phyloP scores from a whole-genome alignment of 1,140 invertebrate species.

The Matsumurasca onukii region DNA sequence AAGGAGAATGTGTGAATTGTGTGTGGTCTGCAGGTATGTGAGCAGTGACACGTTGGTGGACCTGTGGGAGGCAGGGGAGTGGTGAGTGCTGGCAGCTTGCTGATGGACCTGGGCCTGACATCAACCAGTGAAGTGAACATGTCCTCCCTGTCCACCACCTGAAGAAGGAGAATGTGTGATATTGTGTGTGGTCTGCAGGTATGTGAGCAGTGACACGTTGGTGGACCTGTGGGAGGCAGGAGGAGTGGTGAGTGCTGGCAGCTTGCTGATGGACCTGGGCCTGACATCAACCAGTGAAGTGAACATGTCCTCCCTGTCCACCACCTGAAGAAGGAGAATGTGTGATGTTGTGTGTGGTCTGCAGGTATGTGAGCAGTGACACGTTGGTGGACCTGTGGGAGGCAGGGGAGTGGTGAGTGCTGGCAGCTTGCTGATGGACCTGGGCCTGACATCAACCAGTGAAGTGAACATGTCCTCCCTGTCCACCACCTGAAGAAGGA shows the following conservation, averaged over 20 bases:
- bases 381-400: slow-evolving; percentile 74
- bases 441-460: slow-evolving; percentile 46
- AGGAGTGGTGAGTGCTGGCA: slow-evolving; percentile 59
- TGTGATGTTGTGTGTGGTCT: too few species aligned
- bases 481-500: too few species aligned
- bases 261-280: slow-evolving; percentile 59
- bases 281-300: slow-evolving; percentile 55
- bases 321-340: too few species aligned
- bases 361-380: slow-evolving; percentile 50
- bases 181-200: too few species aligned
- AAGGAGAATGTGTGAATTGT: too few species aligned
- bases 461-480: slow-evolving; percentile 67
- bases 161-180: too few species aligned
- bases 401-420: slow-evolving; percentile 63
- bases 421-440: slow-evolving; percentile 60
- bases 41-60: slow-evolving; percentile 58
- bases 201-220: slow-evolving; percentile 50
- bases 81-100: slow-evolving; percentile 57
- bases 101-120: slow-evolving; percentile 56
- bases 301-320: slow-evolving; percentile 66
- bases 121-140: slow-evolving; percentile 60
- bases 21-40: slow-evolving; percentile 48
- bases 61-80: too few species aligned
- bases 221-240: too few species aligned
- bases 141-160: slow-evolving; percentile 66